Evolutionary conservation across 35 echinoderm and acorn worm species (phyloP).

Genomic region (Hemicentrotus pulcherrimus): DNA sequence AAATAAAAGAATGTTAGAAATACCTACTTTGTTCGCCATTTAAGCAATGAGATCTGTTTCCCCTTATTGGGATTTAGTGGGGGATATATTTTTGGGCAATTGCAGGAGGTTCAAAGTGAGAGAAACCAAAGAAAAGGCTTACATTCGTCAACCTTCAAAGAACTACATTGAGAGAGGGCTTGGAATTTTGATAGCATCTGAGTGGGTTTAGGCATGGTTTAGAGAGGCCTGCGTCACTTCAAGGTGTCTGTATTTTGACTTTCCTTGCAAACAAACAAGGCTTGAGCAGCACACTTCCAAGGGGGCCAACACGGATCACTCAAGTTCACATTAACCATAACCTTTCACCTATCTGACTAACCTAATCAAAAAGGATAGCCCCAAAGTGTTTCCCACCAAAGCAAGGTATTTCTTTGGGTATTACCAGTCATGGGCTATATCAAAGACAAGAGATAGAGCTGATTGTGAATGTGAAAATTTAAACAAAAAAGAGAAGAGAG

Average conservation of each 20-base stretch:
- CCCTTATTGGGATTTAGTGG: not conserved
- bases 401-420: not conserved
- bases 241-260: conserved; percentile 37
- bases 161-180: not conserved
- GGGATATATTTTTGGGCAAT: not conserved
- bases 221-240: conserved; percentile 19
- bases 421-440: not conserved
- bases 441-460: not conserved
- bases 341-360: conserved; percentile 37
- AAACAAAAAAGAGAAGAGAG: not conserved
- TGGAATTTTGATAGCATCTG: not conserved
- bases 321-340: conserved; percentile 29
- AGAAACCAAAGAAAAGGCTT: not conserved
- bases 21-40: no score
- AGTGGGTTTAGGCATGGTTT: not conserved
- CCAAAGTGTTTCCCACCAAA: not conserved
- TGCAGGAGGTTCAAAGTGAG: not conserved
- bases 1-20: no score
- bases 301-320: conserved; percentile 23
- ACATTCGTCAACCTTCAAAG: not conserved
- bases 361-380: not conserved
- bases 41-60: not conserved
- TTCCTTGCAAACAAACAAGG: conserved; percentile 38
- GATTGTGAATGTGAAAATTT: not conserved
- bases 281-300: not conserved